Conservation (phyloP, 2,888 invertebrate species). For the Aleiodes alternator region DNA sequence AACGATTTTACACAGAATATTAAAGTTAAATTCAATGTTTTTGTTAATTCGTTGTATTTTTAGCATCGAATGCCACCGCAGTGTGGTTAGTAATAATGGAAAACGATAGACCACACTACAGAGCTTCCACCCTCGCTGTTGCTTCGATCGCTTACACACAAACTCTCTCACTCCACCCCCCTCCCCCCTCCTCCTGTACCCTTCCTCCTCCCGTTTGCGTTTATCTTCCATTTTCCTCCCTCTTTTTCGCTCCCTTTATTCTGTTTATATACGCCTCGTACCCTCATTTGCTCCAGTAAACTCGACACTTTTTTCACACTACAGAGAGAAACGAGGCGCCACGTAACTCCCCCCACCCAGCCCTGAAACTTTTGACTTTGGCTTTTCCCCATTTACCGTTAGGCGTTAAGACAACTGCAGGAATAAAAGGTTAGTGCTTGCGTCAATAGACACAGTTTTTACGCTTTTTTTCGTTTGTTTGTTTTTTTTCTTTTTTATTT, state of each 20-base stretch:
- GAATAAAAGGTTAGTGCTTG: not conserved
- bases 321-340: slow-evolving; percentile 2
- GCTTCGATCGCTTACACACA: slow-evolving; percentile 15
- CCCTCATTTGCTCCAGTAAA: slow-evolving; percentile 36
- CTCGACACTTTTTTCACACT: slow-evolving; percentile 20
- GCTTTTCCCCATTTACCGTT: slow-evolving; percentile 39
- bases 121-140: slow-evolving; percentile 9
- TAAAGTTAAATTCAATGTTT: no score
- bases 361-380: slow-evolving; percentile 43
- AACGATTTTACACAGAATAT: no score
- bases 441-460: no score
- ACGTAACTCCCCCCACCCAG: slow-evolving; percentile 25
- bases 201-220: slow-evolving; percentile 11
- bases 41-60: slow-evolving; percentile 11
- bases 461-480: no score
- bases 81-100: slow-evolving; percentile 17
- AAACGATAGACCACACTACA: slow-evolving; percentile 28
- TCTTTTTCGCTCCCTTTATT: slow-evolving; percentile 35
- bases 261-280: slow-evolving; percentile 25
- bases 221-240: slow-evolving; percentile 29
- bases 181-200: not conserved
- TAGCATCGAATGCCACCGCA: not conserved
- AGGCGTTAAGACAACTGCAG: slow-evolving; percentile 4
- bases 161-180: slow-evolving; percentile 31
- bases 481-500: no score